Evolutionary conservation across 2,797 vertebrate species (phyloP).

Genomic region (Bucorvus abyssinicus): DNA sequence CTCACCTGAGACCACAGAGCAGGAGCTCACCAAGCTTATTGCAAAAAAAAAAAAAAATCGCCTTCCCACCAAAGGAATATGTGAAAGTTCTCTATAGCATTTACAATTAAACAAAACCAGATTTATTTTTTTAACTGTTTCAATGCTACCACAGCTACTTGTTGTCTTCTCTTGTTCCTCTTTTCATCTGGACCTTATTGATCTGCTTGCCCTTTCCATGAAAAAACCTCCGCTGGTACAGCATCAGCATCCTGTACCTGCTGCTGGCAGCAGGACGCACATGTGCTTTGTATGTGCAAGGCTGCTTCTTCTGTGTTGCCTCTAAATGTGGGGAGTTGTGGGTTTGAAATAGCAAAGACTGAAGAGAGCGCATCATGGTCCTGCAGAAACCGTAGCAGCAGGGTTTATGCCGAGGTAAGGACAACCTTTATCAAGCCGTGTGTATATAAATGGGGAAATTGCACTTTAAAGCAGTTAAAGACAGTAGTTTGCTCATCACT

Average conservation of each 20-base stretch:
- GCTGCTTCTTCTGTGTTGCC: neutral
- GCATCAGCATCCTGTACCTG: neutral
- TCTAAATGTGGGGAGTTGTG: rapidly evolving
- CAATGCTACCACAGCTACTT: neutral
- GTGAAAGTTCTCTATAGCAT: neutral
- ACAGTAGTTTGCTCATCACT: neutral
- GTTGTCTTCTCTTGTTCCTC: neutral
- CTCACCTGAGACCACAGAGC: neutral
- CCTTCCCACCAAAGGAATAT: neutral
- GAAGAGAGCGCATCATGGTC: neutral
- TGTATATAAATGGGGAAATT: neutral
- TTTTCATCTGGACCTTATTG: neutral
- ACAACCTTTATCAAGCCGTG: neutral
- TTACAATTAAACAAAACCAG: neutral
- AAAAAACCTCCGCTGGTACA: neutral
- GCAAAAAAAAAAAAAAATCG: neutral
- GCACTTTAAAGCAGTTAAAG: neutral
- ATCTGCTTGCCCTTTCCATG: neutral
- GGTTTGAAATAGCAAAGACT: neutral
- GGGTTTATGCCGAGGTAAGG: neutral
- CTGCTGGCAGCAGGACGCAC: neutral
- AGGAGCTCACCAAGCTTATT: neutral
- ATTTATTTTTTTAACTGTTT: neutral
- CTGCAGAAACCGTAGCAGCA: rapidly evolving
- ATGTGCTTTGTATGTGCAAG: neutral